A percentile compares a stretch with the other conserved stretches of the same genome.
Evolutionary conservation across 2,113 vertebrate species (phyloP).

Genomic region (Trogon melanurus): DNA sequence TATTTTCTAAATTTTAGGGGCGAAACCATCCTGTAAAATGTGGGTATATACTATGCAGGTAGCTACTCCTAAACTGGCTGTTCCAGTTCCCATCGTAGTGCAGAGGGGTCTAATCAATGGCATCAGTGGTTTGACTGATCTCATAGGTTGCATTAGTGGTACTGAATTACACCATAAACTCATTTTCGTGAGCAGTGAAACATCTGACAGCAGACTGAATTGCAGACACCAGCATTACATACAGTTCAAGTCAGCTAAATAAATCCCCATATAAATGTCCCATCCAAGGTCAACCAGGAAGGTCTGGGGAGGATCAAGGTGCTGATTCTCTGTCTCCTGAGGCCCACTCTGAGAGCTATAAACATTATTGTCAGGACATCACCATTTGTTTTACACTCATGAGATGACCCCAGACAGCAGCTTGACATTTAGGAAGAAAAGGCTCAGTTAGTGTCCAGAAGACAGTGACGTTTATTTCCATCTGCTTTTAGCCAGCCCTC

Average conservation of each 20-base stretch:
- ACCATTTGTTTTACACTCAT: background rate
- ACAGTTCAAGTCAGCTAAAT: background rate
- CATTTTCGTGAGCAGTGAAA: background rate
- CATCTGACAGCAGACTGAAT: background rate
- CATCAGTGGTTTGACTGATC: background rate
- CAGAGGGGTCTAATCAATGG: background rate
- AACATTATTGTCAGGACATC: background rate
- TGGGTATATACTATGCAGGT: background rate
- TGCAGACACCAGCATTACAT: background rate
- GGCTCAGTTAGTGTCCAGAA: background rate
- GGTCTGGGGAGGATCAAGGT: constrained; percentile 33
- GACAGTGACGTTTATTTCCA: background rate
- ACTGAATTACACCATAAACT: background rate
- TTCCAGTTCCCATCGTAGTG: background rate
- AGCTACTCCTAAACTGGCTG: background rate
- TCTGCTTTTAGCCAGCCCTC: constrained; percentile 22
- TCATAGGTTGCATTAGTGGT: background rate
- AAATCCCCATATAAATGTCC: background rate
- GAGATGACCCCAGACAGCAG: constrained; percentile 4
- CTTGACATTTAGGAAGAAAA: constrained; percentile 50
- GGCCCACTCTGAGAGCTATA: background rate
- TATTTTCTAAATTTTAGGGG: background rate
- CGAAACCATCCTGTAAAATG: background rate
- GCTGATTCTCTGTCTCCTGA: constrained; percentile 11
- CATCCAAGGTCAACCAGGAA: background rate